Conservation (phyloP, 1,140 invertebrate species). For the Drosophila athabasca region DNA sequence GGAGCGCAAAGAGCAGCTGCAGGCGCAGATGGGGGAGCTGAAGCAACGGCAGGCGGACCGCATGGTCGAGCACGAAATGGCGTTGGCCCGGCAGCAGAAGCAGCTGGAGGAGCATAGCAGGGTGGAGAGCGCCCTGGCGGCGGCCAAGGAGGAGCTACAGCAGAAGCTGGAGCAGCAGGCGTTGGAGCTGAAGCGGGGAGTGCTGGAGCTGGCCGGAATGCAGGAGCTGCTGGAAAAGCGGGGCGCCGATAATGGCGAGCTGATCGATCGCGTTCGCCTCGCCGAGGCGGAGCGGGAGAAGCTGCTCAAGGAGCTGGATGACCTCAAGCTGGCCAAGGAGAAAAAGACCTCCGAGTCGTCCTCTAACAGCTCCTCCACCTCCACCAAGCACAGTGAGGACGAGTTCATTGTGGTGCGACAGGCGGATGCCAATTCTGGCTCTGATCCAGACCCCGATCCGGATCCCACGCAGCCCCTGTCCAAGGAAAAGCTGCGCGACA, state of each 20-base stretch:
- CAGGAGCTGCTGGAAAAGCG: constrained; percentile 72
- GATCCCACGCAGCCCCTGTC: constrained; percentile 57
- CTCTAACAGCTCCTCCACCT: constrained; percentile 68
- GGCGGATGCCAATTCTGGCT: constrained; percentile 50
- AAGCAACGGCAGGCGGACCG: constrained; percentile 62
- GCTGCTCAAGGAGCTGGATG: constrained; percentile 60
- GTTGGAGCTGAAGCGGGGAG: constrained; percentile 48
- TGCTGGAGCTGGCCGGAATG: constrained; percentile 64
- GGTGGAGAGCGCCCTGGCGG: neutral
- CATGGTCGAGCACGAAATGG: constrained; percentile 65
- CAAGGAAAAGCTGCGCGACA: constrained; percentile 83
- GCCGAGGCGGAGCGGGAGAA: constrained; percentile 55
- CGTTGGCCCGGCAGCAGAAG: constrained; percentile 53
- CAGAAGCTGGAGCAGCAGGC: constrained; percentile 47
- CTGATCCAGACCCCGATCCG: constrained; percentile 50
- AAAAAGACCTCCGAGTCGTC: constrained; percentile 80
- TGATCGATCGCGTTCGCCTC: constrained; percentile 67
- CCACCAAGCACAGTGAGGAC: constrained; percentile 78
- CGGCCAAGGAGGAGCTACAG: constrained; percentile 30
- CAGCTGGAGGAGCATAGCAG: constrained; percentile 26
- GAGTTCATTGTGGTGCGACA: constrained; percentile 81
- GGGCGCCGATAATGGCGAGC: constrained; percentile 55
- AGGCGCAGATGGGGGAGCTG: constrained; percentile 84
- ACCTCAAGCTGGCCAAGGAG: constrained; percentile 56
- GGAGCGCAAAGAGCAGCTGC: constrained; percentile 86